Base-by-base conservation (phyloP, 2,888 invertebrate genomes). In the Margaritifera margaritifera region DNA sequence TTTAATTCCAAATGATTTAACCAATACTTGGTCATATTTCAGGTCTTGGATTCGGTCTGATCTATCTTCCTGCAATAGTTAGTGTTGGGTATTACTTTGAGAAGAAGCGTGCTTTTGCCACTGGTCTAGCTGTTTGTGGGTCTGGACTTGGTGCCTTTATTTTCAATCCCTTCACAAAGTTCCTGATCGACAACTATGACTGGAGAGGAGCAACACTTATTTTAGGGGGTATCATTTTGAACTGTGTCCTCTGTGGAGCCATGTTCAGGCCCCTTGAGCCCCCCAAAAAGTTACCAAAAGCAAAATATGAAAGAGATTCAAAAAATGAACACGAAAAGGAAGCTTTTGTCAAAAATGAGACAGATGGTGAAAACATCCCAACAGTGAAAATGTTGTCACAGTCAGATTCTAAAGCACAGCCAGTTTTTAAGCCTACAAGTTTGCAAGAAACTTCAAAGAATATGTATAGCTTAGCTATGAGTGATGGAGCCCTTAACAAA, bases 21-120 rank as follows among this genome's bases (percentile, higher is more conserved):
- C 3, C 61, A 22, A 57, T 75, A 42, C 1, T 42, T 42, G 42
- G 42, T 65, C 52, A 65, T 58, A 66, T 81, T 88, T 5, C 86
- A 93, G 98, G 98, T 57, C 91, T 97, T 62, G 99, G 99, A 22
- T 96, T 99, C 84, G 99, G 99, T 0, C 92, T 99, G 77, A 98
- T 99, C 88, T 99, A 99, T 90, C 92, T 99, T 71, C 99, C 99
- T 0, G 98, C 99, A 67, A 98, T 99, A 81, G 98, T 99, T 67
- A 96, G 96, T 88, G 99, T 99, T 53, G 97, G 98, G 3, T 95
- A 95, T 82, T 99, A 99, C 92, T 99, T 99, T 88, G 98, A 99
- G 89, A 94, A 95, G 83, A 94, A 94, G 83, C 93, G 99, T 67
- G 96, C 98, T 54, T 92, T 99, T 83, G 99, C 99, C 8, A 99